Evolutionary conservation across 2,888 invertebrate species (phyloP).

Genomic region (Nycteola revayana): DNA sequence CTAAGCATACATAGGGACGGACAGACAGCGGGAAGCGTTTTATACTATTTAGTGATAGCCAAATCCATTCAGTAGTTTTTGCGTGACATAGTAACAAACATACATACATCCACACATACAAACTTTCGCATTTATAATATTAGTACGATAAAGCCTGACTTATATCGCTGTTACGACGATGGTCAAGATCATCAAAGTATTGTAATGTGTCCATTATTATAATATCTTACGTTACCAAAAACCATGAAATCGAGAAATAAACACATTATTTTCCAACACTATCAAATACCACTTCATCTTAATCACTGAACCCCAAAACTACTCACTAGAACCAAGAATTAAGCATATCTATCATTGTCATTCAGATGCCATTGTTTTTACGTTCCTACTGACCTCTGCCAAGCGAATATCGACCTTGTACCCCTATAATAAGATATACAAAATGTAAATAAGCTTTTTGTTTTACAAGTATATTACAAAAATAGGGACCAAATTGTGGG

Average conservation of each 20-base stretch:
- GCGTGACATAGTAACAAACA: too few species aligned
- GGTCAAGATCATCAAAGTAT: too few species aligned
- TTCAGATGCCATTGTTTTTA: conserved; percentile 31
- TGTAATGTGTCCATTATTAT: too few species aligned
- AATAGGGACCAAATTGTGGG: conserved; percentile 55
- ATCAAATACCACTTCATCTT: conserved; percentile 10
- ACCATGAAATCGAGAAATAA: conserved; percentile 1
- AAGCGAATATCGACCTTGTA: conserved; percentile 28
- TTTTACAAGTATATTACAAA: conserved; percentile 6
- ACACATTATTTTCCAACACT: background rate
- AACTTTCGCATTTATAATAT: too few species aligned
- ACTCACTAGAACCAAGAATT: conserved; percentile 31
- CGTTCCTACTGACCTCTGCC: conserved; percentile 8
- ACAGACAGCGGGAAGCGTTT: too few species aligned
- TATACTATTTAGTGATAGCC: too few species aligned
- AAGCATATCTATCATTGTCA: conserved; percentile 65
- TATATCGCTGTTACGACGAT: too few species aligned
- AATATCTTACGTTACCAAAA: too few species aligned
- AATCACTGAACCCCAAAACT: conserved; percentile 19
- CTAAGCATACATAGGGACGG: too few species aligned
- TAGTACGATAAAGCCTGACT: too few species aligned
- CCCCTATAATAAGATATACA: conserved; percentile 14
- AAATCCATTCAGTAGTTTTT: too few species aligned
- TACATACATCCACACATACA: too few species aligned
- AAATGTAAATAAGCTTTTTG: conserved; percentile 3